phyloP scores from a whole-genome alignment of 2,113 vertebrate species.

The Perca flavescens region DNA sequence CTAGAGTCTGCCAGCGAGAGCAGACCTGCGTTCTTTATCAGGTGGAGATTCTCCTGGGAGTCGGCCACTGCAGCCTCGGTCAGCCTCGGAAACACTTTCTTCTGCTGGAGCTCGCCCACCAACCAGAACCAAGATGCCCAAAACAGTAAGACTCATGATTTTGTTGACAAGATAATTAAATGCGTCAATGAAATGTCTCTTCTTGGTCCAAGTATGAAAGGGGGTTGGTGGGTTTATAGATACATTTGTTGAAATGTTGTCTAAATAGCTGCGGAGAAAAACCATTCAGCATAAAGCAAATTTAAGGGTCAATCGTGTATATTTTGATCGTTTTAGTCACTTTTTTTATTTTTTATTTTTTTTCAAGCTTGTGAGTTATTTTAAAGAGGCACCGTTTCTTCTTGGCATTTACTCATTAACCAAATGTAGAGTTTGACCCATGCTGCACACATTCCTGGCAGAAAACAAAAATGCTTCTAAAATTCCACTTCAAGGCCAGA shows the following conservation, averaged over 20 bases:
- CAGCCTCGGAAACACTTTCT: slow-evolving; percentile 60
- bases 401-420: slow-evolving; percentile 83
- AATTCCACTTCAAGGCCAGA: not conserved
- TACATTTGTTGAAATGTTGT: not conserved
- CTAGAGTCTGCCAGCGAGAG: slow-evolving; percentile 52
- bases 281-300: not conserved
- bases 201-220: slow-evolving; percentile 19
- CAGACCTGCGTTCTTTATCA: slow-evolving; percentile 67
- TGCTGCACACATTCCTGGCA: slow-evolving; percentile 51
- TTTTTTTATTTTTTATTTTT: no score
- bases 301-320: not conserved
- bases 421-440: slow-evolving; percentile 77
- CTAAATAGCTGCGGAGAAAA: not conserved
- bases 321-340: not conserved
- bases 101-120: slow-evolving; percentile 47
- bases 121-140: slow-evolving; percentile 86
- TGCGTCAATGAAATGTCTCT: not conserved
- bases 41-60: slow-evolving; percentile 58
- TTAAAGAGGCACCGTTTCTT: slow-evolving; percentile 44
- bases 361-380: slow-evolving; percentile 18
- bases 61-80: slow-evolving; percentile 64
- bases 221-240: not conserved
- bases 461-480: slow-evolving; percentile 9
- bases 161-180: not conserved
- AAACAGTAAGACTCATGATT: slow-evolving; percentile 83